Evolutionary conservation across 2,888 invertebrate genomes (phyloP).

Genomic region (Acronicta leporina): DNA sequence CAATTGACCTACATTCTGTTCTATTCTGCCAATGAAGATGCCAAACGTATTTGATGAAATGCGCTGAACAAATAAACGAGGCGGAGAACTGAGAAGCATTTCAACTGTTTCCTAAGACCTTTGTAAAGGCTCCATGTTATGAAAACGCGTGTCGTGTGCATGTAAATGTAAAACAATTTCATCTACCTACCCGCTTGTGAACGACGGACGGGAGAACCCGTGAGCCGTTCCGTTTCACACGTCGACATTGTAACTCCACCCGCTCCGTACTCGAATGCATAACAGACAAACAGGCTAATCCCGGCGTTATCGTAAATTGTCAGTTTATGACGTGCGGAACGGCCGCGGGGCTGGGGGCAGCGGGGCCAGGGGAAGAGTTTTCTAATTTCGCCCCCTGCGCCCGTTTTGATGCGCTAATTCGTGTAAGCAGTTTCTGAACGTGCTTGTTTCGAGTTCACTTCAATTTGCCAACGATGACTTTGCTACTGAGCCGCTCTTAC

Average conservation of each 20-base stretch:
- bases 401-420: constrained; percentile 88
- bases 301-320: constrained; percentile 89
- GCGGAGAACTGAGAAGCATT: constrained; percentile 46
- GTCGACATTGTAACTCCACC: constrained; percentile 67
- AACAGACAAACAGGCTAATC: constrained; percentile 89
- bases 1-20: constrained; percentile 63
- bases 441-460: constrained; percentile 86
- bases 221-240: constrained; percentile 69
- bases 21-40: constrained; percentile 58
- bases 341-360: constrained; percentile 72
- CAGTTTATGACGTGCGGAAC: constrained; percentile 90
- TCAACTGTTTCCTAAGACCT: constrained; percentile 49
- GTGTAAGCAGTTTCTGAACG: constrained; percentile 89
- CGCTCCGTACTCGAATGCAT: constrained; percentile 79
- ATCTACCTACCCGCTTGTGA: constrained; percentile 56
- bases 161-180: constrained; percentile 77
- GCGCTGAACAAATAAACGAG: constrained; percentile 60
- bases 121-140: constrained; percentile 61
- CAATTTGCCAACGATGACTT: constrained; percentile 68
- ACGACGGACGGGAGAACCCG: constrained; percentile 48
- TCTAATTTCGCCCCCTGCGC: constrained; percentile 87
- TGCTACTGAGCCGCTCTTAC: constrained; percentile 60
- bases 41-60: constrained; percentile 66
- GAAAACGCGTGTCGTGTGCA: constrained; percentile 68
- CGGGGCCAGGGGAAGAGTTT: constrained; percentile 77